Evolutionary conservation across 2,113 vertebrate genomes (phyloP).

Genomic region (Carlito syrichta): DNA sequence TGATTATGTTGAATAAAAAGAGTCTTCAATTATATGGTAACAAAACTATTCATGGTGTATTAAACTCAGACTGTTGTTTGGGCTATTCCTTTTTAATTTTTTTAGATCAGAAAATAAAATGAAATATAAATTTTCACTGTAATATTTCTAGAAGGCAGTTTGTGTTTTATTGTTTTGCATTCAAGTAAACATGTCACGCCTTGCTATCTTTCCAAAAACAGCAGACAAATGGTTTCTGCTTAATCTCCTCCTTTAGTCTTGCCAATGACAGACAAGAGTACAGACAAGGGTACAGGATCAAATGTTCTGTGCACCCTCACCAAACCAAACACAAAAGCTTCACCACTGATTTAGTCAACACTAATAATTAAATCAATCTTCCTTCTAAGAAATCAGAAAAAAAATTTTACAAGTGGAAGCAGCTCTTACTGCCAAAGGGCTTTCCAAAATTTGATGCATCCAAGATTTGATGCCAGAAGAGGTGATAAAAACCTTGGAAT

Average conservation of each 20-base stretch:
- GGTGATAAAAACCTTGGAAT: neutral
- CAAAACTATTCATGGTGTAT: neutral
- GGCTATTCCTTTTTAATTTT: neutral
- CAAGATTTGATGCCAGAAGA: conserved; percentile 14
- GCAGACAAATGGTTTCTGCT: neutral
- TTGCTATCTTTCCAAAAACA: neutral
- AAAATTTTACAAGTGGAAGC: conserved; percentile 22
- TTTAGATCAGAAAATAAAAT: conserved; percentile 23
- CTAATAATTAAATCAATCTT: neutral
- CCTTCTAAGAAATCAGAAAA: conserved; percentile 4
- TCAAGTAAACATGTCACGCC: neutral
- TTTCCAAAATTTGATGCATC: neutral
- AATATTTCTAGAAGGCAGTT: conserved; percentile 22
- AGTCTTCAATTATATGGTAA: neutral
- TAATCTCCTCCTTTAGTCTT: neutral
- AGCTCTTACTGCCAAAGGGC: neutral
- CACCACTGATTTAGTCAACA: neutral
- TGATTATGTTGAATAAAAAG: neutral
- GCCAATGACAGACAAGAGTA: neutral
- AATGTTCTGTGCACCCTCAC: neutral
- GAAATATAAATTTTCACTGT: neutral
- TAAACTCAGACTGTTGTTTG: neutral
- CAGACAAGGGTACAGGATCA: neutral
- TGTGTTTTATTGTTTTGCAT: neutral
- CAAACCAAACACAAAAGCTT: neutral